Base-by-base conservation (phyloP, 1,140 invertebrate species). In the Drosophila navojoa region DNA sequence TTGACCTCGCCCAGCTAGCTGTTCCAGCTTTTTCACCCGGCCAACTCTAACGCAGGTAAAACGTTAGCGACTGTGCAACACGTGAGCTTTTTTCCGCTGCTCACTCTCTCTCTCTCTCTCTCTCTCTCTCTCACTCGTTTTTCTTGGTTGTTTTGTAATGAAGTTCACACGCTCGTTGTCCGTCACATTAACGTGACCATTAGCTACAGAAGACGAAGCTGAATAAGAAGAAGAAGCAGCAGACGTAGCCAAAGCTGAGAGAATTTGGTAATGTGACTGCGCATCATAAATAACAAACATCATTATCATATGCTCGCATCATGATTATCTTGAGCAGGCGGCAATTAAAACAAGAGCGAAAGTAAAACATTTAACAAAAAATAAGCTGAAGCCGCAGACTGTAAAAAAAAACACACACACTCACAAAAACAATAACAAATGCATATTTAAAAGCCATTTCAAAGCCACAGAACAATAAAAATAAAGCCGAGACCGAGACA, bases 291-390 rank as follows among this genome's bases (percentile, higher is more conserved):
- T 15, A 35, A 15, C 44, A 2, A 44, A 44, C 42, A 15, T 6
- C 40, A 54, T 63, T 7, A 64, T 53, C 55, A 64, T 7, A 69
- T 29, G 76, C 35, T 3, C 35, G 10, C 35, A 11, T 64, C 50
- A 61, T 79, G 76, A 73, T 72, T 74, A 61, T 59, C 32, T 61
- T 72, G 40, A 62, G 66, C 75, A 82, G 80, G 54, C 68, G 45
- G 81, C 81, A 85, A 84, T 84, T 85, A 84, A 85, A 85, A 77
- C 44, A 35, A 54, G 59, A 75, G 77, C 79, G 79, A 81, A 84
- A 84, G 81, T 84, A 69, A 85, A 80, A 72, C 70, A 78, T 69
- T 79, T 74, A 62, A 73, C 68, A 68, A 45, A 73, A 50, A 61
- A 76, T 13, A 45, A 45, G 9, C 10, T 32, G 22, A 40, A 22